Evolutionary conservation across 2,888 invertebrate genomes (phyloP).

Genomic region (Nephrotoma flavescens): DNA sequence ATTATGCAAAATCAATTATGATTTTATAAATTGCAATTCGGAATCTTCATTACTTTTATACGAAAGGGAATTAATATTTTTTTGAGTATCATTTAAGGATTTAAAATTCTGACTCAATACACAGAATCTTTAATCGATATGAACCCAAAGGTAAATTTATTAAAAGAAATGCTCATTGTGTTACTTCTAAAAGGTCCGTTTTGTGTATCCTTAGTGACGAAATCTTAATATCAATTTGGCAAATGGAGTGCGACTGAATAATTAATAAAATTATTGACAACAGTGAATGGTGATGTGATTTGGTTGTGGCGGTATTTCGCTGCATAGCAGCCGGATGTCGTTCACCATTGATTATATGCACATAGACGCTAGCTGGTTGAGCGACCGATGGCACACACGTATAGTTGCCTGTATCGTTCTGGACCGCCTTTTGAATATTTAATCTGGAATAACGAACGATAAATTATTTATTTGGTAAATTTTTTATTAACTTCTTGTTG

Average conservation of each 20-base stretch:
- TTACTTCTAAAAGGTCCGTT: too few relatives aligned
- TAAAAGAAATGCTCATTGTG: too few relatives aligned
- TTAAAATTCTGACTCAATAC: too few relatives aligned
- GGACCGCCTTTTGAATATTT: constrained; percentile 58
- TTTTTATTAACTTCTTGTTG: constrained; percentile 4
- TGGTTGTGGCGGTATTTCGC: constrained; percentile 34
- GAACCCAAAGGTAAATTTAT: too few relatives aligned
- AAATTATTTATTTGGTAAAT: not conserved
- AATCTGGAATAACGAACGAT: constrained; percentile 31
- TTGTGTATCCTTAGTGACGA: too few relatives aligned
- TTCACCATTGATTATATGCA: constrained; percentile 76
- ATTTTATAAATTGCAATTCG: too few relatives aligned
- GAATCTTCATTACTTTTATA: too few relatives aligned
- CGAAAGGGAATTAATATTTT: too few relatives aligned
- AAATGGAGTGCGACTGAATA: not conserved
- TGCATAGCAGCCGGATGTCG: constrained; percentile 76
- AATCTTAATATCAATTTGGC: not conserved
- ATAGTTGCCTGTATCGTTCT: constrained; percentile 76
- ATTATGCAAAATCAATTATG: too few relatives aligned
- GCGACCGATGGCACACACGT: constrained; percentile 81
- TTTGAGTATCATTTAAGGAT: too few relatives aligned
- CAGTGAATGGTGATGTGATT: not conserved
- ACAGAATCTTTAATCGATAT: too few relatives aligned
- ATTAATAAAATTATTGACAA: not conserved
- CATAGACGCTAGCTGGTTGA: constrained; percentile 69